Evolutionary conservation across 2,888 invertebrate species (phyloP), one percentile per base, ranked within the genome.

Genomic region (Synanthedon vespiformis): DNA sequence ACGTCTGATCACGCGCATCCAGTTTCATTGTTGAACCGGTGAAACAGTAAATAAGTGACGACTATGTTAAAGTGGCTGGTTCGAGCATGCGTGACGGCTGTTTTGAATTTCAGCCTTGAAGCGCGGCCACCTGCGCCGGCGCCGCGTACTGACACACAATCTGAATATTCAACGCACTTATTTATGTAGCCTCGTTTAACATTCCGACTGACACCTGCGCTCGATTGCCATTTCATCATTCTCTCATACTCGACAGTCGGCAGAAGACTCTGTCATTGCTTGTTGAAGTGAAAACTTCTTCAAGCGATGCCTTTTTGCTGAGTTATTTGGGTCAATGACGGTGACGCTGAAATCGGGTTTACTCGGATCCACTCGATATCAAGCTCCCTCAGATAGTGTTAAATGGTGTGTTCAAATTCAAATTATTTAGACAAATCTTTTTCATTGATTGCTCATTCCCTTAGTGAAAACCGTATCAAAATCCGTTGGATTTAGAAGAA

Each of bases 71-170:
- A 80, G 14, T 74, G 75, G 71, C 74, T 74, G 34, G 79, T 67
- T 77, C 82, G 77, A 74, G 81, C 84, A 84, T 83, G 84, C 86
- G 79, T 84, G 85, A 84, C 84, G 82, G 74, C 82, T 85, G 86
- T 81, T 87, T 87, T 84, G 86, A 84, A 85, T 87, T 86, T 87
- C 85, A 87, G 86, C 87, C 86, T 87, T 87, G 87, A 85, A 88
- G 87, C 85, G 82, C 82, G 80, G 81, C 80, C 88, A 89, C 89
- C 89, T 89, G 88, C 89, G 89, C 89, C 88, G 89, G 85, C 88
- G 89, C 89, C 88, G 89, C 85, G 82, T 84, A 83, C 81, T 76
- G 81, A 79, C 81, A 82, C 68, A 80, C 78, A 80, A 84, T 85
- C 83, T 86, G 84, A 86, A 87, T 87, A 87, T 86, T 86, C 84